These are phyloP conservation scores for Drosophila borealis DNA, from an alignment of 2,888 invertebrate genomes.

Conservation along the genomic window DNA sequence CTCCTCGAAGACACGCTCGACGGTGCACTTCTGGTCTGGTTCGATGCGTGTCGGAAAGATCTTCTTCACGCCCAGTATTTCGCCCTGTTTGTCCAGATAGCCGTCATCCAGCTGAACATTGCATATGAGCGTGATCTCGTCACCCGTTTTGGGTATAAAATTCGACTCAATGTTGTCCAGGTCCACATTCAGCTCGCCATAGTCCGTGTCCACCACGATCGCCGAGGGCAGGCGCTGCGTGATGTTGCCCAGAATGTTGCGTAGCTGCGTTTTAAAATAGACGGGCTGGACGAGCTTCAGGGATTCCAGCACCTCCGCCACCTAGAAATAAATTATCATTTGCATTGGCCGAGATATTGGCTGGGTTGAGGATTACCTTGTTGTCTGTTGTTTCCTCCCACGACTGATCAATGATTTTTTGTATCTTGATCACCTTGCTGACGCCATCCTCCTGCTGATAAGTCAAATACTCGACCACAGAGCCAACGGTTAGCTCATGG, in stretches of 20 bases:
- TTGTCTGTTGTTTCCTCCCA: constrained; percentile 85
- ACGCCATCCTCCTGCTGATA: constrained; percentile 85
- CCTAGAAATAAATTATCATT: constrained; percentile 39
- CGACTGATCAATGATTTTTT: constrained; percentile 86
- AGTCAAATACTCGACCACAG: constrained; percentile 87
- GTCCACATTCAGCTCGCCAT: constrained; percentile 86
- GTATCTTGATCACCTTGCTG: constrained; percentile 87
- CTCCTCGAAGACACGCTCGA: constrained; percentile 84
- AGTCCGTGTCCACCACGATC: constrained; percentile 83
- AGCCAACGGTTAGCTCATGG: constrained; percentile 85
- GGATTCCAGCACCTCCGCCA: constrained; percentile 60
- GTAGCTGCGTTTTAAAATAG: constrained; percentile 76
- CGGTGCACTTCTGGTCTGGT: constrained; percentile 85
- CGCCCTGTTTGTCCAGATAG: constrained; percentile 85
- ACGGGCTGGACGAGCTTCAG: constrained; percentile 62
- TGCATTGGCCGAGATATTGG: background rate
- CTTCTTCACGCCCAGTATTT: constrained; percentile 87
- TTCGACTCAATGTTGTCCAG: constrained; percentile 88
- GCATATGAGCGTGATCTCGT: constrained; percentile 88
- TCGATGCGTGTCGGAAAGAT: constrained; percentile 88
- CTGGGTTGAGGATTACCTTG: constrained; percentile 20
- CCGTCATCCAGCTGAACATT: constrained; percentile 87
- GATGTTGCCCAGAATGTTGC: constrained; percentile 75
- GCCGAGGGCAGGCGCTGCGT: constrained; percentile 40
- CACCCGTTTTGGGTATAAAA: constrained; percentile 89